Conservation (phyloP, 1,140 invertebrate genomes). For the Papilio machaon region DNA sequence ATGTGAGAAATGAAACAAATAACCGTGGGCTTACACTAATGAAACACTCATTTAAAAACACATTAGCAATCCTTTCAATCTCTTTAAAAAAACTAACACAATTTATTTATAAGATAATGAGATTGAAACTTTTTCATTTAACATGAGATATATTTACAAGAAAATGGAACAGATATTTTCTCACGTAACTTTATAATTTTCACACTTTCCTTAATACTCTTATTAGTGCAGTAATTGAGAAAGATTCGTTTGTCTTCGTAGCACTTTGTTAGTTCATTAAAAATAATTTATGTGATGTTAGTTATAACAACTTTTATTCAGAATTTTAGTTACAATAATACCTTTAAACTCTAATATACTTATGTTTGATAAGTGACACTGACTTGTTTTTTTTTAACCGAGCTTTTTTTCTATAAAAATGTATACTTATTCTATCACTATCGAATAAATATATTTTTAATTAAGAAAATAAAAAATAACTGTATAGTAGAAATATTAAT, state of each 20-base stretch:
- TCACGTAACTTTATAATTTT: conserved; percentile 2
- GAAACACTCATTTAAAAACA: not conserved
- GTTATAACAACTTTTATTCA: not conserved
- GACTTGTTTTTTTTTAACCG: no score
- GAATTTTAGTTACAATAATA: not conserved
- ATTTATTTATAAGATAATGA: not conserved
- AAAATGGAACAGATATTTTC: conserved; percentile 6
- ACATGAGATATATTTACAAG: not conserved
- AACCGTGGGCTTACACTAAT: not conserved
- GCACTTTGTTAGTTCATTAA: not conserved
- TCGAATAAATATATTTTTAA: not conserved
- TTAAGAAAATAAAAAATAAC: not conserved
- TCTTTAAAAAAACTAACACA: no score
- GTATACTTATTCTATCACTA: no score
- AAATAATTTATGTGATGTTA: not conserved
- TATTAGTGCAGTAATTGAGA: conserved; percentile 18
- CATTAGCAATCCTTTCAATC: no score
- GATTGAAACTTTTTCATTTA: not conserved
- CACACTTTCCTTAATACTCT: conserved; percentile 1
- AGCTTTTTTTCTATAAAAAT: no score
- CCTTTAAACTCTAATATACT: no score
- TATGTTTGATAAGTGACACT: no score
- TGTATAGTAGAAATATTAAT: not conserved
- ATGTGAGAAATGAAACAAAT: not conserved
- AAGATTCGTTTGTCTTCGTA: not conserved